These are phyloP conservation scores for Cosmopolites sordidus DNA, from an alignment of 2,888 invertebrate genomes.

Conservation along the genomic window DNA sequence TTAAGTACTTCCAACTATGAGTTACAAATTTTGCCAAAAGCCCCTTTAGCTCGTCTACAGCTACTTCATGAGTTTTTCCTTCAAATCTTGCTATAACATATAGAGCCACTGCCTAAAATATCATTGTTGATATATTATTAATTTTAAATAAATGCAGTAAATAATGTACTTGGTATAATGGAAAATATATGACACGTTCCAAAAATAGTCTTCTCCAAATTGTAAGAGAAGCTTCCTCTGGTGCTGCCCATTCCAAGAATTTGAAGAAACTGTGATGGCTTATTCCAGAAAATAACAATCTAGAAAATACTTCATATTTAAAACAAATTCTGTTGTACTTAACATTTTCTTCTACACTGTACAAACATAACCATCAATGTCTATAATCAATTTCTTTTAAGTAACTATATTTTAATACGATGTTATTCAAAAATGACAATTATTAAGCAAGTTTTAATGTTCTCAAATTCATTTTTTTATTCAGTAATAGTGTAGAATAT, in stretches of 20 bases:
- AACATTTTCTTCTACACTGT: no score
- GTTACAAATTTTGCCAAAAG: slow-evolving; percentile 63
- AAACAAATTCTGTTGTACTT: no score
- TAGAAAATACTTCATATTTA: no score
- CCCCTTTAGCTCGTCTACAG: slow-evolving; percentile 59
- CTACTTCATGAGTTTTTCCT: slow-evolving; percentile 65
- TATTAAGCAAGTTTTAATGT: no score
- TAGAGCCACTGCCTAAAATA: slow-evolving; percentile 57
- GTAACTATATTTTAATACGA: no score
- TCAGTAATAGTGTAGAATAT: no score
- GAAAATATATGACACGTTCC: slow-evolving; percentile 68
- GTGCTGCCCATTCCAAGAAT: slow-evolving; percentile 58
- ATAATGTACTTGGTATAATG: slow-evolving; percentile 58
- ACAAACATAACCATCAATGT: no score
- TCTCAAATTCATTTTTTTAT: no score
- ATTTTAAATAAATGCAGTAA: background rate
- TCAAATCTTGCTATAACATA: slow-evolving; percentile 73
- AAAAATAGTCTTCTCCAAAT: slow-evolving; percentile 61
- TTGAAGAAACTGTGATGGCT: slow-evolving; percentile 75
- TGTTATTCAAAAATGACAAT: no score
- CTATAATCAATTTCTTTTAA: no score
- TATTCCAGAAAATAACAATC: slow-evolving; percentile 74
- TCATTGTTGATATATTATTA: no score
- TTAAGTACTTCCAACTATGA: slow-evolving; percentile 75
- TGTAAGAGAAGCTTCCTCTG: slow-evolving; percentile 50